Evolutionary conservation across 2,797 vertebrate genomes (phyloP).

Genomic region (Microctenopoma steveboyesi): DNA sequence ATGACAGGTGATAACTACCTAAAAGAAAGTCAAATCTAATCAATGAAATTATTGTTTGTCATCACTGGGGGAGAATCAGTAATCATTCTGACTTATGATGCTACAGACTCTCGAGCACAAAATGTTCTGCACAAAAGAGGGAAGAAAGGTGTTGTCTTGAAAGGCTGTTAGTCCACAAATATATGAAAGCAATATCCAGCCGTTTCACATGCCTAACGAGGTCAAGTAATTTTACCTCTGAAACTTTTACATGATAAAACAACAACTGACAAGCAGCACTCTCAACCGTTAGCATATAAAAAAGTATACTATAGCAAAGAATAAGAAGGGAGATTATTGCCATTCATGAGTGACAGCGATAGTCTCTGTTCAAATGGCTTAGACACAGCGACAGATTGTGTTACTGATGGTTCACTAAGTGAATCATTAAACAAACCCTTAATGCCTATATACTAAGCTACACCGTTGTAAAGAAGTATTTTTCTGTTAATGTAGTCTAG

Average conservation of each 20-base stretch:
- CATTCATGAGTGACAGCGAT: slow-evolving; percentile 71
- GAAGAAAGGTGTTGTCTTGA: slow-evolving; percentile 24
- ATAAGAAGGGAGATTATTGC: slow-evolving; percentile 65
- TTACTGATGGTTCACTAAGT: slow-evolving; percentile 68
- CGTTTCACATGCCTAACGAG: slow-evolving; percentile 20
- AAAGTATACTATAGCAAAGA: slow-evolving; percentile 29
- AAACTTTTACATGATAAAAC: slow-evolving; percentile 1
- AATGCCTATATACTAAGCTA: slow-evolving; percentile 44
- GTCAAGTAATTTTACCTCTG: slow-evolving; percentile 24
- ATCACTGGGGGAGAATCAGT: neutral
- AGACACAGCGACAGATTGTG: slow-evolving; percentile 73
- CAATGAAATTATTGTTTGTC: slow-evolving; percentile 20
- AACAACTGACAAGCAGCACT: slow-evolving; percentile 9
- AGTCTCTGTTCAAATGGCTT: slow-evolving; percentile 79
- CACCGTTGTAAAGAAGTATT: slow-evolving; percentile 16
- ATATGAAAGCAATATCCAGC: slow-evolving; percentile 24
- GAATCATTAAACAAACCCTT: slow-evolving; percentile 76
- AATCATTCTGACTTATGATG: slow-evolving; percentile 6
- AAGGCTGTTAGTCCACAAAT: slow-evolving; percentile 25
- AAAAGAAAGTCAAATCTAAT: slow-evolving; percentile 40
- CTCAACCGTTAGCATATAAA: slow-evolving; percentile 13
- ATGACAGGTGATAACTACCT: slow-evolving; percentile 52
- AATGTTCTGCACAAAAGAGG: slow-evolving; percentile 8
- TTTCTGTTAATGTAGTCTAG: neutral
- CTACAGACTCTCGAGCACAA: slow-evolving; percentile 11